A percentile compares a stretch with the other conserved stretches of the same genome.
phyloP scores from a whole-genome alignment of 2,797 vertebrate genomes.

The Betta splendens region DNA sequence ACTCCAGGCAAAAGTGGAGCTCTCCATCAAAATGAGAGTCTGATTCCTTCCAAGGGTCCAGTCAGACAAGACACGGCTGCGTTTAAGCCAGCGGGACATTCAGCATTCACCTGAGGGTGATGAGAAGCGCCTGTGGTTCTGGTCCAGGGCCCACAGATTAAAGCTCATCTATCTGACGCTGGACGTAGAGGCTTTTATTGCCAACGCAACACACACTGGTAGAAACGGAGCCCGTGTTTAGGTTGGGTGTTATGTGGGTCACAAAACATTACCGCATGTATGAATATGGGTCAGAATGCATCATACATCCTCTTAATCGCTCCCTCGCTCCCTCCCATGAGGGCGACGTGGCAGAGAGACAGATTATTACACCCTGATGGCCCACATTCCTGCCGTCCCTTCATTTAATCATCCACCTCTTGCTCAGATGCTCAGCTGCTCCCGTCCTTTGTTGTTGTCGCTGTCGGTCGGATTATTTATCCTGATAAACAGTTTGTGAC shows the following conservation, averaged over 20 bases:
- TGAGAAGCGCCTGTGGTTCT: background rate
- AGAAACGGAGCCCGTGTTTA: slow-evolving; percentile 38
- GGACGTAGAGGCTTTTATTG: background rate
- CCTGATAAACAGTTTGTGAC: slow-evolving; percentile 9
- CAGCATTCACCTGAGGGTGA: too few species aligned
- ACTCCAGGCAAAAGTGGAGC: slow-evolving; percentile 16
- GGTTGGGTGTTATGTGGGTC: slow-evolving; percentile 63
- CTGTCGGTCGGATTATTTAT: slow-evolving; percentile 11
- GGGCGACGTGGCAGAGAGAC: slow-evolving; percentile 62
- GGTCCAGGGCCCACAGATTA: background rate
- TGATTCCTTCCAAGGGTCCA: background rate
- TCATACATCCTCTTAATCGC: slow-evolving; percentile 64
- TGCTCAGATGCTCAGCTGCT: slow-evolving; percentile 13
- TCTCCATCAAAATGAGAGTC: slow-evolving; percentile 6
- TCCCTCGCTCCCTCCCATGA: slow-evolving; percentile 52
- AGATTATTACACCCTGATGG: slow-evolving; percentile 70
- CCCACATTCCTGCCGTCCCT: slow-evolving; percentile 62
- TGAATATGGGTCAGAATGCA: slow-evolving; percentile 74
- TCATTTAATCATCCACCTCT: slow-evolving; percentile 54
- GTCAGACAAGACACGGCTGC: background rate
- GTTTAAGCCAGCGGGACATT: background rate
- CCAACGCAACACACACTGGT: background rate
- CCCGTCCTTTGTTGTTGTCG: background rate
- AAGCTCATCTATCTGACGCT: too few species aligned
- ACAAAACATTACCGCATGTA: slow-evolving; percentile 49